phyloP scores from a whole-genome alignment of 2,113 vertebrate genomes.

The Gymnocephalus cernua region DNA sequence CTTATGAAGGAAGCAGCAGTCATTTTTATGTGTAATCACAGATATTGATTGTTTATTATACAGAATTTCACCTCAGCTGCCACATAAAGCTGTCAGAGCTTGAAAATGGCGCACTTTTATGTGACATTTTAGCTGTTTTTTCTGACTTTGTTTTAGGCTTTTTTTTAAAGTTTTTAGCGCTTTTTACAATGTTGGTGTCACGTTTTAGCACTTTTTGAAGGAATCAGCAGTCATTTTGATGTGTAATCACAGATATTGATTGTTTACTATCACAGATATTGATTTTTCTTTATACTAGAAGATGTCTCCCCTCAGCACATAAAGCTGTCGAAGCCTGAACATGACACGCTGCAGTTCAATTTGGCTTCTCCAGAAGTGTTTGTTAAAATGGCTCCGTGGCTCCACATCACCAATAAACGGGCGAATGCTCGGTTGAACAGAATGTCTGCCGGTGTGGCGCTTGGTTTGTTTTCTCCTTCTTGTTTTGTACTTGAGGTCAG shows the following conservation, averaged over 20 bases:
- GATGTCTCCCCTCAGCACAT: conserved; percentile 1
- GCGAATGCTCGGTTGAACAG: conserved; percentile 12
- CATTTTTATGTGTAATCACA: conserved; percentile 33
- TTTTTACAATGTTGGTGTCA: no score
- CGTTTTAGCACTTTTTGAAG: no score
- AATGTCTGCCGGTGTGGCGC: not conserved
- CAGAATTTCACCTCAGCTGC: not conserved
- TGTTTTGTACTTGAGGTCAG: conserved; percentile 36
- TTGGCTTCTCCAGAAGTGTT: not conserved
- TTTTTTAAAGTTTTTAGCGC: no score
- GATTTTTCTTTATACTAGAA: no score
- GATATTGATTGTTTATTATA: conserved; percentile 53
- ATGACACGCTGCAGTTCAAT: conserved; percentile 6
- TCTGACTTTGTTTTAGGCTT: no score
- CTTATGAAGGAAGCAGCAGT: not conserved
- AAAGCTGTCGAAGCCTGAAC: conserved; percentile 17
- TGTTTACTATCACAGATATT: conserved; percentile 26
- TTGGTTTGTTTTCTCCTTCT: not conserved
- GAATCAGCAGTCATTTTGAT: conserved; percentile 2
- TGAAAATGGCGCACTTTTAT: not conserved
- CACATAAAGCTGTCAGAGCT: conserved; percentile 4
- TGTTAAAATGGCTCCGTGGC: not conserved
- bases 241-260: conserved; percentile 51
- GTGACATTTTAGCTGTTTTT: no score
- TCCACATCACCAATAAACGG: conserved; percentile 20